Conservation (phyloP, 2,113 vertebrate species). For the Cettia cetti region DNA sequence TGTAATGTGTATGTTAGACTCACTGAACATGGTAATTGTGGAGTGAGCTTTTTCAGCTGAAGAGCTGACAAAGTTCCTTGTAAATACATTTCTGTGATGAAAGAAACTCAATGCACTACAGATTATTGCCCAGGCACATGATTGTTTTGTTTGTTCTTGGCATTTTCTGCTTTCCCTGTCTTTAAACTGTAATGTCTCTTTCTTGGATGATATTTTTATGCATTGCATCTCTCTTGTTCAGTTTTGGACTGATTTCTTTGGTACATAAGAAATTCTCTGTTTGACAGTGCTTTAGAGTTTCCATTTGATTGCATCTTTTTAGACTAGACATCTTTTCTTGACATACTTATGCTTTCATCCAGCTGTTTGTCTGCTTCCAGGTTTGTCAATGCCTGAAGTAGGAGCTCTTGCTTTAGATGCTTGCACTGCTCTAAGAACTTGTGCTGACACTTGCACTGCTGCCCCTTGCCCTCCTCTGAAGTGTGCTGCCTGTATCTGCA, state of each 20-base stretch:
- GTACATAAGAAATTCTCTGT: not conserved
- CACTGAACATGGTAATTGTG: not conserved
- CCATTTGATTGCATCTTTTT: not conserved
- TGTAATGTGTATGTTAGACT: not conserved
- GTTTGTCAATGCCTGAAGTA: not conserved
- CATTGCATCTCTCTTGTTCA: not conserved
- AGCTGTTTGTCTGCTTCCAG: not conserved
- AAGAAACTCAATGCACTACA: not conserved
- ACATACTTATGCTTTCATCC: not conserved
- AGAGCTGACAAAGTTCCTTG: not conserved
- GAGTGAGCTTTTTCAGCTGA: not conserved
- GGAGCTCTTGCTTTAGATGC: not conserved
- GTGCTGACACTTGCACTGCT: not conserved
- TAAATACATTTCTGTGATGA: not conserved
- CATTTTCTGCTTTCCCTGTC: not conserved
- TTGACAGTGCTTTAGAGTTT: not conserved
- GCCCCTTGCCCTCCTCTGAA: not conserved
- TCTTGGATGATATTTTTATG: not conserved
- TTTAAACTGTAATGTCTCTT: not conserved
- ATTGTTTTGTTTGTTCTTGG: not conserved
- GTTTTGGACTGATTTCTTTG: not conserved
- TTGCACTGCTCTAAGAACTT: not conserved
- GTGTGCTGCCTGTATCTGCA: not conserved
- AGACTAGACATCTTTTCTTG: not conserved
- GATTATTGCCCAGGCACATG: not conserved